phyloP scores from a whole-genome alignment of 1,140 invertebrate genomes.

The Habropoda laboriosa region DNA sequence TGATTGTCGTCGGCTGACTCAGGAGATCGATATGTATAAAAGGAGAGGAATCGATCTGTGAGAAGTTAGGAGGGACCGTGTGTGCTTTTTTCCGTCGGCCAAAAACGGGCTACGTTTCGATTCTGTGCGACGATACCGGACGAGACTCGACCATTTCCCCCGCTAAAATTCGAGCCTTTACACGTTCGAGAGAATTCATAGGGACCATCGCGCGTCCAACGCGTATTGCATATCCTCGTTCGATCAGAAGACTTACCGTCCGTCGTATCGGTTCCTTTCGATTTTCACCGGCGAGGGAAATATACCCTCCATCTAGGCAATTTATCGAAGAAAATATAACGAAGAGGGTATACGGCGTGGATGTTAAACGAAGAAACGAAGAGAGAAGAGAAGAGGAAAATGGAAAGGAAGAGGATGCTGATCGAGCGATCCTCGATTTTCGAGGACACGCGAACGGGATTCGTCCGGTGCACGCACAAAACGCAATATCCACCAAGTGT shows the following conservation, averaged over 20 bases:
- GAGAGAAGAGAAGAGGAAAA: neutral
- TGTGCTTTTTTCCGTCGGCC: slow-evolving; percentile 50
- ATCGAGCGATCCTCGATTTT: slow-evolving; percentile 27
- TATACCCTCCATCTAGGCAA: neutral
- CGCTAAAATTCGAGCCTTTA: neutral
- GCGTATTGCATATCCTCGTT: slow-evolving; percentile 51
- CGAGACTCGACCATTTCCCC: slow-evolving; percentile 52
- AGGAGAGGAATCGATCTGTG: too few relatives aligned
- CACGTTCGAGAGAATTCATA: neutral
- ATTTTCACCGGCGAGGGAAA: too few relatives aligned
- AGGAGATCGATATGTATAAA: neutral
- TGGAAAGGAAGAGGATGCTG: neutral
- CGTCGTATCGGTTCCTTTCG: neutral
- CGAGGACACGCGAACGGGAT: slow-evolving; percentile 38
- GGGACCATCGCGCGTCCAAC: slow-evolving; percentile 12
- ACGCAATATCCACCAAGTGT: slow-evolving; percentile 78
- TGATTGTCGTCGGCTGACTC: slow-evolving; percentile 59
- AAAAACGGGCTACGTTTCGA: slow-evolving; percentile 42
- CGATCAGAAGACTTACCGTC: neutral
- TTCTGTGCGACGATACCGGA: slow-evolving; percentile 57
- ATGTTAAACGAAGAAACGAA: neutral
- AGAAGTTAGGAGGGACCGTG: slow-evolving; percentile 24
- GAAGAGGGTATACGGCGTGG: too few relatives aligned
- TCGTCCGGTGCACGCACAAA: slow-evolving; percentile 62
- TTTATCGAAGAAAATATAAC: too few relatives aligned